Base-by-base conservation (phyloP, 2,888 invertebrate genomes). In the Sinohyriopsis cumingii region DNA sequence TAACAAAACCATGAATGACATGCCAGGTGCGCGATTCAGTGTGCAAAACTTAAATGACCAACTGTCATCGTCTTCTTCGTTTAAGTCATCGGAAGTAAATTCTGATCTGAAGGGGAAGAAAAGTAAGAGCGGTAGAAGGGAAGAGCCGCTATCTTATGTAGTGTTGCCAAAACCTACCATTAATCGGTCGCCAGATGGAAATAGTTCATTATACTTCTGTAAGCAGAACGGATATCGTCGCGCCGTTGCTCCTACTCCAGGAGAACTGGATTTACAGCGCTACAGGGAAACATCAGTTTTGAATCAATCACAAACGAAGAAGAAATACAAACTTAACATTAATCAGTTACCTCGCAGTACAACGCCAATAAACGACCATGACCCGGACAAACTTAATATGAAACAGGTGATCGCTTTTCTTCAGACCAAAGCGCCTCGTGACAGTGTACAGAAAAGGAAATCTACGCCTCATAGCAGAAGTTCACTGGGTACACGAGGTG, bases 341-440 rank as follows among this genome's bases (percentile, higher is more conserved):
- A 83, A 83, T 62, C 83, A 84, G 59, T 69, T 84, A 25, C 84
- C 84, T 0, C 73, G 86, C 24, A 84, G 86, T 68, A 83, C 78
- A 15, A 84, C 86, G 0, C 86, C 86, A 18, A 80, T 84, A 20
- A 79, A 76, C 59, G 86, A 86, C 24, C 81, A 86, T 59, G 86
- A 86, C 55, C 86, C 86, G 0, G 86, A 86, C 71, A 86, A 82
- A 68, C 76, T 86, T 0, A 86, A 84, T 67, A 86, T 86, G 80
- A 83, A 86, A 68, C 84, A 84, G 63, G 86, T 84, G 9, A 84
- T 84, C 60, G 77, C 81, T 45, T 84, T 85, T 71, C 71, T 84
- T 57, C 83, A 83, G 69, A 80, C 81, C 5, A 77, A 77, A 69
- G 68, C 73, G 19, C 65, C 71, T 5, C 68, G 72, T 53, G 75